A percentile compares a stretch with the other conserved stretches of the same genome.
Evolutionary conservation across 2,113 vertebrate species (phyloP).

Genomic region (Haplochromis burtoni): DNA sequence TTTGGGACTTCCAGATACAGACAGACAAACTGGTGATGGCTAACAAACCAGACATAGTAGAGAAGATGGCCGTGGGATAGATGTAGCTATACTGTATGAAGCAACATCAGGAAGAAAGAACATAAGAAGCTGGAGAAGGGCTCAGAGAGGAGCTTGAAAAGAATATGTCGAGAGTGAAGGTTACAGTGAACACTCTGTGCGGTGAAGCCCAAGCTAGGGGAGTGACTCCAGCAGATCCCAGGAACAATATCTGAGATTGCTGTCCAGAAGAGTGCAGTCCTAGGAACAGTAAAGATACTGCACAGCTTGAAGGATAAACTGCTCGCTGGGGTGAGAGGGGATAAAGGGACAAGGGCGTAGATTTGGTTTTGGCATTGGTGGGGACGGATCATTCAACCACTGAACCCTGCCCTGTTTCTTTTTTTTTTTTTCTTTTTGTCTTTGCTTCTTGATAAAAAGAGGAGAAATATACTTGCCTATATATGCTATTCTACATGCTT

Average conservation of each 20-base stretch:
- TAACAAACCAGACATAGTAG: neutral
- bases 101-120: neutral
- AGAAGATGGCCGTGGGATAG: neutral
- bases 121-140: neutral
- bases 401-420: too few species aligned
- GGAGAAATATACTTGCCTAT: too few species aligned
- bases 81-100: neutral
- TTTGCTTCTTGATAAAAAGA: too few species aligned
- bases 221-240: neutral
- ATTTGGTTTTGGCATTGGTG: too few species aligned
- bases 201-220: neutral
- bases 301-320: neutral
- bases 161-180: neutral
- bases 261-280: neutral
- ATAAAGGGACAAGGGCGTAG: neutral
- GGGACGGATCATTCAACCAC: too few species aligned
- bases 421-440: too few species aligned
- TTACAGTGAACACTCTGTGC: neutral
- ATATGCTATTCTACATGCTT: too few species aligned
- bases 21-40: neutral
- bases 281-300: neutral
- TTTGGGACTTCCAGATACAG: neutral
- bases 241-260: neutral
- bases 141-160: neutral
- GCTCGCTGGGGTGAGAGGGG: neutral